Base-by-base conservation (phyloP, 2,888 invertebrate genomes). In the Myopa testacea region DNA sequence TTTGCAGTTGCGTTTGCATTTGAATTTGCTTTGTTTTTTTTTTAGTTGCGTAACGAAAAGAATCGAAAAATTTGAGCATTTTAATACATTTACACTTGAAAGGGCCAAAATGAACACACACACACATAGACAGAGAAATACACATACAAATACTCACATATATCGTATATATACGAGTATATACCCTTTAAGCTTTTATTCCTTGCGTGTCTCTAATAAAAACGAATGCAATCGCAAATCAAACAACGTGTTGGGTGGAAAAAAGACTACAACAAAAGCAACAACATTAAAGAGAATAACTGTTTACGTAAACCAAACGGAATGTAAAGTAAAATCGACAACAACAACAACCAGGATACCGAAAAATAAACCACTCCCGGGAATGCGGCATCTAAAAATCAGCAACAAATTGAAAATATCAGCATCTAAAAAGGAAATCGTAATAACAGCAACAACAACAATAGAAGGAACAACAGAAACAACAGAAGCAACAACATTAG, bases 41-140 rank as follows among this genome's bases (percentile, higher is more conserved):
- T 45, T 45, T 45, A 1, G 6, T 45, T 45, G 45, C 45, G 45
- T 45, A 45, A 26, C 26, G 26, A 45, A 45, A 45, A 10, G 3
- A 45, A 8, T 45, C 45, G 19, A 60, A 60, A 60, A 60, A 60
- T 60, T 60, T 60, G 60, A 6, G 60, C n/a, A 19, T 19, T 60
- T 60, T 60, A 60, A 60, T 16, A 60, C n/a, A 60, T 60, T 60
- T 60, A 12, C 60, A 60, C 60, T 14, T 55, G 55, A 60, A 60
- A 19, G 14, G 6, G 16, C 5, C 16, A 16, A 19, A 2, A 60
- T 19, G 19, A 6, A 60, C 3, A 14, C 16, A 16, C 60, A 70
- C 70, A 70, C 4, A 40, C 16, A 14, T 16, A n/a, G n/a, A n/a
- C n/a, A n/a, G n/a, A n/a, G n/a, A n/a, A n/a, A n/a, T n/a, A 70